Evolutionary conservation across 2,113 vertebrate species (phyloP).

Genomic region (Alligator sinensis): DNA sequence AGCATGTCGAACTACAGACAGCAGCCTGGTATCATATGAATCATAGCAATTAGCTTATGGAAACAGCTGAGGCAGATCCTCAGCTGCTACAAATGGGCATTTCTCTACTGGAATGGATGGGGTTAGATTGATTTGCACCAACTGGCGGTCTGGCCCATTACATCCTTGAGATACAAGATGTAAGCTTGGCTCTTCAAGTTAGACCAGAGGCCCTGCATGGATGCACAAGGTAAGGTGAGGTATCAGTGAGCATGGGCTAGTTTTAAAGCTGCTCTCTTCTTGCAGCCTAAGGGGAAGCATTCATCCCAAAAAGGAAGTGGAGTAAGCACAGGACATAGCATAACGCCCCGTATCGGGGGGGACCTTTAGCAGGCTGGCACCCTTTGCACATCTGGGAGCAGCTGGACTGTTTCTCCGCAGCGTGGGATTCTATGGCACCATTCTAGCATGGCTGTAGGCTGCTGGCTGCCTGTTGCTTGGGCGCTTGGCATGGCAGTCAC

Average conservation of each 20-base stretch:
- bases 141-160: background rate
- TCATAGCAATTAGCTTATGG: slow-evolving; percentile 29
- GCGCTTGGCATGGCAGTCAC: too few species aligned
- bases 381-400: background rate
- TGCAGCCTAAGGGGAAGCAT: background rate
- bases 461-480: background rate
- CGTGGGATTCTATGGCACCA: background rate
- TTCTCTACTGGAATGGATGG: background rate
- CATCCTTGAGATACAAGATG: background rate
- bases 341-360: background rate
- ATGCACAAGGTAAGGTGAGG: background rate
- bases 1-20: slow-evolving; percentile 50
- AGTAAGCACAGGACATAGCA: background rate
- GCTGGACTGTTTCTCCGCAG: background rate
- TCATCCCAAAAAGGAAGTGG: too few species aligned
- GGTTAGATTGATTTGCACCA: background rate
- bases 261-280: background rate
- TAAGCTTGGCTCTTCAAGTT: too few species aligned
- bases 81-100: slow-evolving; percentile 1
- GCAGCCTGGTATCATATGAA: slow-evolving; percentile 34
- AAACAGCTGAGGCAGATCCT: background rate
- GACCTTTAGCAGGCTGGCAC: fast-evolving
- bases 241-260: background rate
- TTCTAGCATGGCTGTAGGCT: background rate
- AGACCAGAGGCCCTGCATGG: background rate